Base-by-base conservation (phyloP, 2,888 invertebrate species). In the Sceliomorpha sp. region DNA sequence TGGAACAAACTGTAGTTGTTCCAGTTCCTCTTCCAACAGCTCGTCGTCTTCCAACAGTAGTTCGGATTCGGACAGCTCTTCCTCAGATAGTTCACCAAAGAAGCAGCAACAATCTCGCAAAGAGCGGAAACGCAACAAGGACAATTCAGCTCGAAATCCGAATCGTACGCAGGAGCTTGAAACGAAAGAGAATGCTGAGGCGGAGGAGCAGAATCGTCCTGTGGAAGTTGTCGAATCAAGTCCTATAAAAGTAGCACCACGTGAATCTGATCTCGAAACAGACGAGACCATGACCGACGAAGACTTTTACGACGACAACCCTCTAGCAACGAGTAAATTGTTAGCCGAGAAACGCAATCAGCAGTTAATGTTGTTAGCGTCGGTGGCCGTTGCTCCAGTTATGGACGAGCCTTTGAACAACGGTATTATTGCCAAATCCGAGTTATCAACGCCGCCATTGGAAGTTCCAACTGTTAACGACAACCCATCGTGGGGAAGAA, bases 251-350 rank as follows among this genome's bases (percentile, higher is more conserved):
- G 90, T 91, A 0, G 89, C 92, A 0, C 92, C 95, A 67, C 90
- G 92, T 26, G 96, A 96, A 88, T 94, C 95, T 0, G 96, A 96
- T 88, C 90, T 96, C 45, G 95, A 96, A 76, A 96, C 96, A 0
- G 93, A 94, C 9, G 94, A 96, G 86, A 94, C 95, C 42, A 95
- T 95, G 71, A 95, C 95, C 0, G 96, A 96, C 85, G 96, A 96
- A 89, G 96, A 96, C 76, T 96, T 96, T 87, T 96, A 96, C 83
- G 96, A 96, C 83, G 92, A 94, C 78, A 92, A 95, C 86, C 96
- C 96, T 78, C 86, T 94, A 64, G 94, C 94, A 1, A 93, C 91
- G 72, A 94, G 94, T 83, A 77, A n/a, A n/a, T n/a, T 94, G 50
- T 86, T 94, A 40, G 93, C 92, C 7, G 94, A 95, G 80, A 95